Conservation (phyloP, 2,113 vertebrate species). For the Dipodomys spectabilis region DNA sequence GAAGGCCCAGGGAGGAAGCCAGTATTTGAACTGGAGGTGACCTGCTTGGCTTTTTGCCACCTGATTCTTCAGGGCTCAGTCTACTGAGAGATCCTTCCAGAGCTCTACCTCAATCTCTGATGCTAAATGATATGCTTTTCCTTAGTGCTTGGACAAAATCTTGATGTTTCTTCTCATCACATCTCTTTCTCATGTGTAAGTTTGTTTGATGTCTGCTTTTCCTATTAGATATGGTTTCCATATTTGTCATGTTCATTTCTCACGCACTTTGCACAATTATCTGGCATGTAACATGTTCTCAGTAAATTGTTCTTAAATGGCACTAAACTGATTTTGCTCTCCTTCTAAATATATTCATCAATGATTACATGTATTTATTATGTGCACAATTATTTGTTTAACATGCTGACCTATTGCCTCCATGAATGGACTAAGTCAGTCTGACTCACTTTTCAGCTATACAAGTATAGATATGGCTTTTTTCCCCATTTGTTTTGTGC, state of each 20-base stretch:
- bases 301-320: not conserved
- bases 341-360: not conserved
- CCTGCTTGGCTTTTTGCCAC: not conserved
- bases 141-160: not conserved
- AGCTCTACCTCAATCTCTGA: not conserved
- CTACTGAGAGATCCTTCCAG: not conserved
- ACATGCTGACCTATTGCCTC: not conserved
- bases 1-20: not conserved
- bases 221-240: not conserved
- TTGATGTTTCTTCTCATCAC: not conserved
- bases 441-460: not conserved
- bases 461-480: not conserved
- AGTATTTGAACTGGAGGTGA: not conserved
- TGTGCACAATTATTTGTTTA: not conserved
- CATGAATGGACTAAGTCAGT: not conserved
- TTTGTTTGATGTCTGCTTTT: slow-evolving; percentile 25
- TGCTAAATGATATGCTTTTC: not conserved
- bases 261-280: not conserved
- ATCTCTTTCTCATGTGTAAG: not conserved
- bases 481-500: not conserved
- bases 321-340: slow-evolving; percentile 30
- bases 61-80: not conserved
- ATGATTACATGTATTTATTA: not conserved
- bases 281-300: not conserved
- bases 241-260: not conserved